phyloP scores from a whole-genome alignment of 2,888 invertebrate genomes.

The Xestia sexstrigata region DNA sequence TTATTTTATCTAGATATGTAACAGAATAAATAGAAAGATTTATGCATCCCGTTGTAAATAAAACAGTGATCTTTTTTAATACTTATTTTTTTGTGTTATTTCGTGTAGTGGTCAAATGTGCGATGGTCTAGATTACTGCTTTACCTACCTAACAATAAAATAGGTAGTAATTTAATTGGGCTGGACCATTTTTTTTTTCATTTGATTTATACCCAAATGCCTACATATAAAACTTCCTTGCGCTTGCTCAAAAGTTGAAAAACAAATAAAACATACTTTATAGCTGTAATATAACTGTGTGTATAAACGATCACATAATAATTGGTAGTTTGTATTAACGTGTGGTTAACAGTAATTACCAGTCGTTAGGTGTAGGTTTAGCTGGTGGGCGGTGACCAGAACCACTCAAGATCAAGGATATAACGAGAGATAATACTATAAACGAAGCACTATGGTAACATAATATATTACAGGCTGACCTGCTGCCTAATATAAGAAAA shows the following conservation, averaged over 20 bases:
- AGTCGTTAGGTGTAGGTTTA: slow-evolving; percentile 71
- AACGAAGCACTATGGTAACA: slow-evolving; percentile 3
- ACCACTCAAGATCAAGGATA: slow-evolving; percentile 75
- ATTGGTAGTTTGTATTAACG: slow-evolving; percentile 62
- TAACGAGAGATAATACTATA: slow-evolving; percentile 57
- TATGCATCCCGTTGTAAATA: slow-evolving; percentile 36
- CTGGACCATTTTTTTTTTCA: not conserved
- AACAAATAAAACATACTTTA: slow-evolving; percentile 18
- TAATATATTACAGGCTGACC: not conserved
- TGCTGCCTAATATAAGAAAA: not conserved
- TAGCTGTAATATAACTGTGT: slow-evolving; percentile 33
- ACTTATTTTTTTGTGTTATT: not conserved
- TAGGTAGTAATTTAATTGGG: slow-evolving; percentile 5
- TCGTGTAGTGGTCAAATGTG: slow-evolving; percentile 16
- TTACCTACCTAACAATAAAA: slow-evolving; percentile 1
- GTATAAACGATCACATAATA: slow-evolving; percentile 62
- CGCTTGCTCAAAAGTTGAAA: not conserved
- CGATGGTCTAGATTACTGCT: slow-evolving; percentile 12
- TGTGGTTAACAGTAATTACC: slow-evolving; percentile 70
- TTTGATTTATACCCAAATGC: not conserved
- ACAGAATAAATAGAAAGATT: slow-evolving; percentile 43
- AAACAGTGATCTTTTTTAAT: slow-evolving; percentile 13
- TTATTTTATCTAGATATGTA: slow-evolving; percentile 26
- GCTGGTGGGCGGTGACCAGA: slow-evolving; percentile 72
- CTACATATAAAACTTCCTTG: not conserved